Conservation (phyloP, 2,113 vertebrate genomes). For the Leptocoma aspasia region DNA sequence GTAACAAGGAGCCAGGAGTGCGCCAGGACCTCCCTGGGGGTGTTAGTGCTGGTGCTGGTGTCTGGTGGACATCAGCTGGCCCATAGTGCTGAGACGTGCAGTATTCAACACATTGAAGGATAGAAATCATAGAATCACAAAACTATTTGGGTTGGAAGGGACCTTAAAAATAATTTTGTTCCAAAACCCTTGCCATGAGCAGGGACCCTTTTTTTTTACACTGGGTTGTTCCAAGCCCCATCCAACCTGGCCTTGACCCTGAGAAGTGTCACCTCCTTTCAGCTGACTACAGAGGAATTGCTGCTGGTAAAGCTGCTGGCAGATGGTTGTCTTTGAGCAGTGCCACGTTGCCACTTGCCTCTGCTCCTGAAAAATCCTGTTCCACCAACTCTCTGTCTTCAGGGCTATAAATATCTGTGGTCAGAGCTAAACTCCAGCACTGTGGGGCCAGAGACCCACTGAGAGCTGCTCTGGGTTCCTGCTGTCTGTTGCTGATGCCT, state of each 20-base stretch:
- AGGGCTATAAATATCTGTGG: neutral
- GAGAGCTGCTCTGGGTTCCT: neutral
- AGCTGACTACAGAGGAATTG: neutral
- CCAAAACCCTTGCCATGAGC: neutral
- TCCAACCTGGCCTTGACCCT: neutral
- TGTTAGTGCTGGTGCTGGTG: fast-evolving
- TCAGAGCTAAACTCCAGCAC: neutral
- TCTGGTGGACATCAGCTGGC: neutral
- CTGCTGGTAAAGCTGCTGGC: neutral
- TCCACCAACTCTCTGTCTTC: neutral
- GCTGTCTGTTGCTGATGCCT: neutral
- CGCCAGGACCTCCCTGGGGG: neutral
- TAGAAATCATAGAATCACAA: neutral
- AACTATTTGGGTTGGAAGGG: neutral
- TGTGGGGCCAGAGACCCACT: neutral
- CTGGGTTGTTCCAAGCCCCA: neutral
- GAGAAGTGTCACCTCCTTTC: neutral
- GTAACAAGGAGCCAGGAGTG: neutral
- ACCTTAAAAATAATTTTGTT: neutral
- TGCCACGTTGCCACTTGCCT: neutral
- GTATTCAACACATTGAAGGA: neutral
- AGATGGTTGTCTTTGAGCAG: neutral
- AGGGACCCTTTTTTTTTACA: neutral
- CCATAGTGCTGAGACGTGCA: neutral
- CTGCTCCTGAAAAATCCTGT: neutral